A percentile compares a stretch with the other conserved stretches of the same genome.
phyloP scores from a whole-genome alignment of 2,888 invertebrate species.

The Elysia crispata region DNA sequence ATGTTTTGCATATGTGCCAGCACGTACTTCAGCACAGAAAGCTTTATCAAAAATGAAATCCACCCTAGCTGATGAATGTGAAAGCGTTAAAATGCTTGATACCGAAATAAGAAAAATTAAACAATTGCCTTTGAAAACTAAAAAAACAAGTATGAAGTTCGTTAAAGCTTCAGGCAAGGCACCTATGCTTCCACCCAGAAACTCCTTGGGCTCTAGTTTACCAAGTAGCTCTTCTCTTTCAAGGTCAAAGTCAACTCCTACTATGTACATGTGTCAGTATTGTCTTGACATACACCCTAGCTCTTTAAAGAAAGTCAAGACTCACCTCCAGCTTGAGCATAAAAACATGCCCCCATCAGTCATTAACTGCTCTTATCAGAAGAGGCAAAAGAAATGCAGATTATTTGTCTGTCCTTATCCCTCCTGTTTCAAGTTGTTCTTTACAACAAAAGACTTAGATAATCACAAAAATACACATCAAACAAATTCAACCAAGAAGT shows the following conservation, averaged over 20 bases:
- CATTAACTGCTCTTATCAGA: slow-evolving; percentile 20
- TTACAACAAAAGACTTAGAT: slow-evolving; percentile 49
- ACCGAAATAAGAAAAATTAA: neutral
- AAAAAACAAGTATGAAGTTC: neutral
- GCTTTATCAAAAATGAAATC: slow-evolving; percentile 55
- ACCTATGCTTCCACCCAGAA: neutral
- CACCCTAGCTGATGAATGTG: neutral
- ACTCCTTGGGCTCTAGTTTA: neutral
- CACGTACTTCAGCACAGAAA: slow-evolving; percentile 48
- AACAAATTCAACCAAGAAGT: slow-evolving; percentile 46
- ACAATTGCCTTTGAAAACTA: neutral
- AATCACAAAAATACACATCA: slow-evolving; percentile 57
- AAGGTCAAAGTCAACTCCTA: too few relatives aligned
- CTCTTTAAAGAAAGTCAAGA: slow-evolving; percentile 32
- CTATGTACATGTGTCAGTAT: slow-evolving; percentile 35
- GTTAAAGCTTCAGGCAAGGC: neutral
- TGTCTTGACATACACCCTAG: slow-evolving; percentile 34
- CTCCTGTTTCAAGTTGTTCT: slow-evolving; percentile 19
- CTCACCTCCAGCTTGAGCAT: slow-evolving; percentile 36
- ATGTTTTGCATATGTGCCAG: slow-evolving; percentile 33
- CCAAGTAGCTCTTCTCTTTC: too few relatives aligned
- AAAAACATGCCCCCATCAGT: slow-evolving; percentile 23
- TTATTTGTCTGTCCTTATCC: slow-evolving; percentile 36
- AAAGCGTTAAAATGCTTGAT: neutral
- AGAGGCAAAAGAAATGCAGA: slow-evolving; percentile 9